These are phyloP conservation scores for Dendrolimus pini DNA, from an alignment of 2,888 invertebrate species.

Conservation along the genomic window DNA sequence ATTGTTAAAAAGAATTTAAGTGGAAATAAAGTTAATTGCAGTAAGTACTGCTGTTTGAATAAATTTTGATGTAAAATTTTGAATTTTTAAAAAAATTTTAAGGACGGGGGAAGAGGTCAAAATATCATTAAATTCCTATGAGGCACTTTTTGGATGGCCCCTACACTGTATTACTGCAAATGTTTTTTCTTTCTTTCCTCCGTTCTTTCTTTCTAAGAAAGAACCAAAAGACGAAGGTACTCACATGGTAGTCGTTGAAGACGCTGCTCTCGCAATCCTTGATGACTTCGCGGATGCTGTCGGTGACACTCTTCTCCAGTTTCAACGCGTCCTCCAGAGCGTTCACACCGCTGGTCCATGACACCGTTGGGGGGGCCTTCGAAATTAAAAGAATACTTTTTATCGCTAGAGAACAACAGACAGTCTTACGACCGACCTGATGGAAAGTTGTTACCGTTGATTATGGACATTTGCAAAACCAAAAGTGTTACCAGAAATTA, in stretches of 20 bases:
- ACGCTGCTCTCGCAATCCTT: conserved; percentile 78
- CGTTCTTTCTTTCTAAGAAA: no score
- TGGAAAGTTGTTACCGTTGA: neutral
- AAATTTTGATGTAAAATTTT: no score
- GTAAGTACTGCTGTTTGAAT: no score
- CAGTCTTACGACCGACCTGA: neutral
- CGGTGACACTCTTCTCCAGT: conserved; percentile 87
- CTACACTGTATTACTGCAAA: no score
- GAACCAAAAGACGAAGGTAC: conserved; percentile 27
- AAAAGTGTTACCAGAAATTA: neutral
- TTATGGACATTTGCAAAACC: neutral
- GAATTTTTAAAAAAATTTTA: no score
- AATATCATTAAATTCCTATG: no score
- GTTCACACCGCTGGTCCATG: conserved; percentile 78
- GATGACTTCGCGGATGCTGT: conserved; percentile 83
- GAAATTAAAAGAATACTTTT: neutral
- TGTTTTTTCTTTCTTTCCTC: no score
- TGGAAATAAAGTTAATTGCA: no score
- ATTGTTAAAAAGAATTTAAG: no score
- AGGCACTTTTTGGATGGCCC: no score
- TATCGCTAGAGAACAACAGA: neutral
- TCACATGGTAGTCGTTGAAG: conserved; percentile 90
- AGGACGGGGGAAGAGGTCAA: no score
- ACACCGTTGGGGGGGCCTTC: conserved; percentile 57
- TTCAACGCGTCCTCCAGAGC: conserved; percentile 86